Percentiles rank a stretch among this genome's conserved stretches.
Evolutionary conservation across 2,888 invertebrate species (phyloP).

Genomic region (Chymomyza amoena): DNA sequence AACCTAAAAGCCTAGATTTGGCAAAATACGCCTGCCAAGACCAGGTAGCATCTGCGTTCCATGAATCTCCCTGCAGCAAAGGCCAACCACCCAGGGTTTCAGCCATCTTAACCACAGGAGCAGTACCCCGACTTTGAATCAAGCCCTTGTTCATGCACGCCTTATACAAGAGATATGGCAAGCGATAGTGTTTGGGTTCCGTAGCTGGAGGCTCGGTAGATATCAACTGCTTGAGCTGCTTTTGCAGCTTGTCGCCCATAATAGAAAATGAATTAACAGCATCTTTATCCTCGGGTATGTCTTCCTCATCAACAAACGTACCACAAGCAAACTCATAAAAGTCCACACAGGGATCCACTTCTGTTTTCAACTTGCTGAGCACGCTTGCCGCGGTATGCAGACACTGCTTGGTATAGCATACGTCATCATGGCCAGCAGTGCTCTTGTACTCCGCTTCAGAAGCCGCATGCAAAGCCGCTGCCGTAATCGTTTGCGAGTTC

Average conservation of each 20-base stretch:
- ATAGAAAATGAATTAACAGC: conserved; percentile 75
- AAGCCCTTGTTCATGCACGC: conserved; percentile 82
- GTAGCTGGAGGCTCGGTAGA: conserved; percentile 64
- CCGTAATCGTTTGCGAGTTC: no score
- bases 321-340: conserved; percentile 88
- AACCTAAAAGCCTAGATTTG: conserved; percentile 88
- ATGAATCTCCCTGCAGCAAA: conserved; percentile 85
- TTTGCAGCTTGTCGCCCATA: conserved; percentile 75
- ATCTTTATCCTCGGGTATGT: conserved; percentile 84
- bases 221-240: conserved; percentile 74
- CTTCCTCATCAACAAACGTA: conserved; percentile 83
- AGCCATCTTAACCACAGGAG: conserved; percentile 85
- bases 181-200: conserved; percentile 74
- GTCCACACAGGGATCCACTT: conserved; percentile 86
- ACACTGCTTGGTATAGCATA: conserved; percentile 88
- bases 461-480: no score
- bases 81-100: conserved; percentile 93
- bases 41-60: conserved; percentile 84
- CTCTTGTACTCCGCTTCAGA: no score
- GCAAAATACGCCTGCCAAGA: conserved; percentile 91
- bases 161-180: conserved; percentile 76
- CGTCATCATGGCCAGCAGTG: conserved; percentile 43
- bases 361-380: conserved; percentile 83
- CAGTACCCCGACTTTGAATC: conserved; percentile 88
- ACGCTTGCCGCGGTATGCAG: conserved; percentile 85